A percentile compares a stretch with the other conserved stretches of the same genome.
Evolutionary conservation across 2,797 vertebrate genomes (phyloP).

Genomic region (Acanthiza pusilla): DNA sequence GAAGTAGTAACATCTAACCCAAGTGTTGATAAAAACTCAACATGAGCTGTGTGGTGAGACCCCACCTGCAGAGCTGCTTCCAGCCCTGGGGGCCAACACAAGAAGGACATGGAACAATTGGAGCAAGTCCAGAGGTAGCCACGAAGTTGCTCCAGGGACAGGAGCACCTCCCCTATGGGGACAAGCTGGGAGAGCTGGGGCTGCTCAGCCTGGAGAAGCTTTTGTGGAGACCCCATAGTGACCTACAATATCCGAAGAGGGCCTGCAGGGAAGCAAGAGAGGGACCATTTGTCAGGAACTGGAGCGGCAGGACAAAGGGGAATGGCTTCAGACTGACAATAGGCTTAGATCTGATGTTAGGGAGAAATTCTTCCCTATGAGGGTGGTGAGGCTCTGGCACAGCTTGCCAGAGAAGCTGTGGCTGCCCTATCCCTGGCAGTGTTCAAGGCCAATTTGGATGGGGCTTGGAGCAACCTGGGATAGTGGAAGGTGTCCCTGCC

Average conservation of each 20-base stretch:
- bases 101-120: accelerated
- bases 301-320: neutral
- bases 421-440: neutral
- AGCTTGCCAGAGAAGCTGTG: neutral
- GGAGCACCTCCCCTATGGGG: neutral
- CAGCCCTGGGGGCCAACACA: neutral
- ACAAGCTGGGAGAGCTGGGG: neutral
- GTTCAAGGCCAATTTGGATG: accelerated
- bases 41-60: neutral
- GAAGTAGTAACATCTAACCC: neutral
- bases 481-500: neutral
- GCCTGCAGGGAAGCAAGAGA: neutral
- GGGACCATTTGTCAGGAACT: neutral
- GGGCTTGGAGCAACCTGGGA: neutral
- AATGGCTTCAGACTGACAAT: neutral
- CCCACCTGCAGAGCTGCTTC: neutral
- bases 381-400: no score
- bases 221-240: neutral
- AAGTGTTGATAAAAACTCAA: neutral
- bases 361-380: neutral
- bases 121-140: neutral
- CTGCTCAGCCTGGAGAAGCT: neutral
- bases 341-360: neutral
- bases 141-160: neutral
- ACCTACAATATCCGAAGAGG: neutral